phyloP scores from a whole-genome alignment of 1,140 invertebrate species.

The Calephelis virginiensis region DNA sequence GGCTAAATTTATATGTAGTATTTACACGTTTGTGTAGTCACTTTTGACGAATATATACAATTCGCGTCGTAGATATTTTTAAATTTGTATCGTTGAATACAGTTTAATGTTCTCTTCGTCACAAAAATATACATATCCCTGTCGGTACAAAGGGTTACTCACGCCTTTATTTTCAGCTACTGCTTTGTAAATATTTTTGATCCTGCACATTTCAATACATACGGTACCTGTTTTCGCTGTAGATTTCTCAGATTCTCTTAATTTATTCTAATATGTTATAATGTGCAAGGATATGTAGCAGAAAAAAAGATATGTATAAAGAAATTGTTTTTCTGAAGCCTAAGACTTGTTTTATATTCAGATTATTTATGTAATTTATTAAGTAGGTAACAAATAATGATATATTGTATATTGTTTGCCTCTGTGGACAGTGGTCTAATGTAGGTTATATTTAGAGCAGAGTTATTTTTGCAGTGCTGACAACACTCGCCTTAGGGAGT shows the following conservation, averaged over 20 bases:
- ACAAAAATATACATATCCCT: conserved; percentile 48
- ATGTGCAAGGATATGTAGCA: conserved; percentile 28
- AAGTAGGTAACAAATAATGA: conserved; percentile 51
- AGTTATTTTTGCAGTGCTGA: conserved; percentile 41
- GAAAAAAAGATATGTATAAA: conserved; percentile 15
- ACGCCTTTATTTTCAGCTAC: conserved; percentile 53
- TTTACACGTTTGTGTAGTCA: conserved; percentile 27
- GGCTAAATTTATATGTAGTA: conserved; percentile 27
- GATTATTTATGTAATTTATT: conserved; percentile 77
- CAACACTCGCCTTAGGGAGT: conserved; percentile 22
- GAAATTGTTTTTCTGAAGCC: conserved; percentile 63
- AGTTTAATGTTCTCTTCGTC: conserved; percentile 15
- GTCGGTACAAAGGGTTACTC: conserved; percentile 48
- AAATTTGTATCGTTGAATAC: conserved; percentile 11
- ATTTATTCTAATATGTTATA: conserved; percentile 27
- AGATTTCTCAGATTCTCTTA: conserved; percentile 26
- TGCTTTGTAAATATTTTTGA: conserved; percentile 57
- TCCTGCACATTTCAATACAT: conserved; percentile 27
- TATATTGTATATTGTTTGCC: conserved; percentile 62
- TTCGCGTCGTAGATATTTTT: conserved; percentile 7
- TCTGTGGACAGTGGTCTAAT: conserved; percentile 41
- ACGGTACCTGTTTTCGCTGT: conserved; percentile 19
- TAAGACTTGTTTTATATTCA: conserved; percentile 76
- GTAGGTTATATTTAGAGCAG: conserved; percentile 42
- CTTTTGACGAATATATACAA: conserved; percentile 15